phyloP scores from a whole-genome alignment of 2,888 invertebrate genomes.

The Eilema caniola region DNA sequence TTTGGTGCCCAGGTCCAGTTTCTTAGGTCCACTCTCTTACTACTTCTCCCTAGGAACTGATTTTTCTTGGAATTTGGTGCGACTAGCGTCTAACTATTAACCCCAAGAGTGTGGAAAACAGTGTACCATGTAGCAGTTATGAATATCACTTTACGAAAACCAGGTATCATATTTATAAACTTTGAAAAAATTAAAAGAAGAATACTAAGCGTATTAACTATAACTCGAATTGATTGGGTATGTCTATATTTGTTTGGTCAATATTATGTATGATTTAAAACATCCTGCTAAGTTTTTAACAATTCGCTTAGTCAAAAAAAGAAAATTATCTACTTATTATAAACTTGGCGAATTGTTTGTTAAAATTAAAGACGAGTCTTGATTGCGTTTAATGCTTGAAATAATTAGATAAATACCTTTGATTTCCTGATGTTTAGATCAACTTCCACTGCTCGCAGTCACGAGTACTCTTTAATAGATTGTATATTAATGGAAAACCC shows the following conservation, averaged over 20 bases:
- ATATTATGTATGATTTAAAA: not conserved
- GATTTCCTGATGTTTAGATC: conserved; percentile 1
- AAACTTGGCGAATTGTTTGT: not conserved
- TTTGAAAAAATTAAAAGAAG: not conserved
- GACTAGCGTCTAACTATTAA: no score
- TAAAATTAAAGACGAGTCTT: not conserved
- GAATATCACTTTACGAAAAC: not conserved
- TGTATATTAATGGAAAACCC: not conserved
- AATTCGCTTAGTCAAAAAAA: not conserved
- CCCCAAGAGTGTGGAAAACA: not conserved
- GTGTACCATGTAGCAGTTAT: not conserved
- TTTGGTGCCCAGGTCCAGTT: no score
- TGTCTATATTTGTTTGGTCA: not conserved
- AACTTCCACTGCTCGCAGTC: not conserved
- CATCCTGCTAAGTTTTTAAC: not conserved
- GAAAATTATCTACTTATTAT: conserved; percentile 1
- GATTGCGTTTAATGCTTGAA: not conserved
- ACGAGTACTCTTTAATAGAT: conserved; percentile 1
- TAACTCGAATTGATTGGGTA: not conserved
- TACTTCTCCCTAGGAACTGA: no score
- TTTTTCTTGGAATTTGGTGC: no score
- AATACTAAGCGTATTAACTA: not conserved
- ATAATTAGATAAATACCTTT: not conserved
- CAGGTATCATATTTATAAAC: not conserved
- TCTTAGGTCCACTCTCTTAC: no score